Evolutionary conservation across 2,797 vertebrate species (phyloP).

Genomic region (Rachycentron canadum): DNA sequence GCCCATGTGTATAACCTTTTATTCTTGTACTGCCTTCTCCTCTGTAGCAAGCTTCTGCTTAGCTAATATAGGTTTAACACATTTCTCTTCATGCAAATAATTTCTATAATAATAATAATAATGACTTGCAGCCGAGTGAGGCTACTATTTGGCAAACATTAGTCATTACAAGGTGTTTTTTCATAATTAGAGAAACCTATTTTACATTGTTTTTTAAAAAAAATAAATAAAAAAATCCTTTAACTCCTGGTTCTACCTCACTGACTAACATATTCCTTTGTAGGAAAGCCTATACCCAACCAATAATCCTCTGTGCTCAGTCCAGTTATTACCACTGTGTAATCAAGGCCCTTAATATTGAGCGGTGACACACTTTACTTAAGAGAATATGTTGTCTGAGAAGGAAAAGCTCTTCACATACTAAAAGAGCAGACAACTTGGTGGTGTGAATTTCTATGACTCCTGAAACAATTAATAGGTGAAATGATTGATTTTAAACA

Average conservation of each 20-base stretch:
- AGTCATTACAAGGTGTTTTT: no score
- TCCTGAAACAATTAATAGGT: neutral
- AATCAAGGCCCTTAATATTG: slow-evolving; percentile 30
- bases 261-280: slow-evolving; percentile 1
- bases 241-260: neutral
- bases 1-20: neutral
- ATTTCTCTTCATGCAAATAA: neutral
- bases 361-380: slow-evolving; percentile 11
- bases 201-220: neutral
- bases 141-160: neutral
- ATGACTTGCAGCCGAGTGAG: neutral
- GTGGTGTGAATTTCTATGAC: neutral
- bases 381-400: slow-evolving; percentile 11
- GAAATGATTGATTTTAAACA: neutral
- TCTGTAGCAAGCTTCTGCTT: neutral
- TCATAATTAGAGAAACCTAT: no score
- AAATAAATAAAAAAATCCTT: no score
- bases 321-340: slow-evolving; percentile 19
- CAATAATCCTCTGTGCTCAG: slow-evolving; percentile 39
- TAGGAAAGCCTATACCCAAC: slow-evolving; percentile 20
- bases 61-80: neutral
- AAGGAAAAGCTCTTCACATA: slow-evolving; percentile 7
- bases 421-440: neutral
- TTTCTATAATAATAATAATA: no score
- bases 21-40: neutral